phyloP scores from a whole-genome alignment of 2,113 vertebrate genomes.

The Thermophis baileyi region DNA sequence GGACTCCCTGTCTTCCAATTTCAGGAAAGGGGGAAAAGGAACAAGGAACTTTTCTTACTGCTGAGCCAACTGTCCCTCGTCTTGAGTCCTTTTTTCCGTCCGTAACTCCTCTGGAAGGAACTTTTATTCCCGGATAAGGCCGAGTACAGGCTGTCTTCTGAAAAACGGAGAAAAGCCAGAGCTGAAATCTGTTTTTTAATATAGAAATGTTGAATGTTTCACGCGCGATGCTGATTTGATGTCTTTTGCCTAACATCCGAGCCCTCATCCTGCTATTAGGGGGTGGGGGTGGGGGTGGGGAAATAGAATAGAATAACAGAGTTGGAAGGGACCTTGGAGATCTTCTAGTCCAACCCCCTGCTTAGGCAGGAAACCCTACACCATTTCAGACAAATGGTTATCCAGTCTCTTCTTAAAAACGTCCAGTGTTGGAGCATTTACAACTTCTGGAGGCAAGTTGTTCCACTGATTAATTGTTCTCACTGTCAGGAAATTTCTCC shows the following conservation, averaged over 20 bases:
- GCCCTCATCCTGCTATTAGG: neutral
- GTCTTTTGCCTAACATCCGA: neutral
- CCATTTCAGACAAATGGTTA: too few relatives aligned
- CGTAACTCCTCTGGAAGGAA: conserved; percentile 72
- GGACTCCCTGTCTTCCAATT: neutral
- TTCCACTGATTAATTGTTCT: too few relatives aligned
- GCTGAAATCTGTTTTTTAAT: neutral
- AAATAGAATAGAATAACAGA: too few relatives aligned
- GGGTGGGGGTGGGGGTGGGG: too few relatives aligned
- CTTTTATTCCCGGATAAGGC: conserved; percentile 62
- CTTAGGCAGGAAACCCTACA: too few relatives aligned
- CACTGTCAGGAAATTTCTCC: too few relatives aligned
- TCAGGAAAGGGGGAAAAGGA: neutral
- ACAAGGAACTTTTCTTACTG: conserved; percentile 63
- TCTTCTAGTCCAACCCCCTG: too few relatives aligned
- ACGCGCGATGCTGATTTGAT: accelerated
- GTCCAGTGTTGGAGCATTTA: too few relatives aligned
- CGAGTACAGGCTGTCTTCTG: conserved; percentile 78
- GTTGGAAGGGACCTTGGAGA: too few relatives aligned
- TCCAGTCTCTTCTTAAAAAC: too few relatives aligned
- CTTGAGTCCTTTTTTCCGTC: conserved; percentile 72
- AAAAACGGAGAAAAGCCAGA: neutral
- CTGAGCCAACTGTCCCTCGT: conserved; percentile 76
- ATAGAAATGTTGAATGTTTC: neutral
- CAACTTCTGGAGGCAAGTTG: too few relatives aligned